Evolutionary conservation across 2,888 invertebrate genomes (phyloP).

Genomic region (Drosophila helvetica): DNA sequence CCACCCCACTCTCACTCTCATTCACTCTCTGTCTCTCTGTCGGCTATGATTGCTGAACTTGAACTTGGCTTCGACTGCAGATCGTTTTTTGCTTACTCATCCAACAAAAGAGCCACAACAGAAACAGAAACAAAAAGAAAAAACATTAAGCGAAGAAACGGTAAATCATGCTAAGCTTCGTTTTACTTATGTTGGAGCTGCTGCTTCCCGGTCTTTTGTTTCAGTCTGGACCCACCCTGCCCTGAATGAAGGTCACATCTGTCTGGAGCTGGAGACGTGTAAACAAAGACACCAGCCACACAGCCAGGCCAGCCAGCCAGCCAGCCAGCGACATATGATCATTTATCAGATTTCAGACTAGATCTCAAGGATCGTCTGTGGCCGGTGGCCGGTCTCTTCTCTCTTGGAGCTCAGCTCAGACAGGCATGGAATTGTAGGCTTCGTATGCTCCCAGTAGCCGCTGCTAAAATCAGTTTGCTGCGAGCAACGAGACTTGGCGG

Average conservation of each 20-base stretch:
- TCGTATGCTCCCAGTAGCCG: constrained; percentile 34
- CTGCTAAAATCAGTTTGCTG: constrained; percentile 53
- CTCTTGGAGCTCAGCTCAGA: background rate
- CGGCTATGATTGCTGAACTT: constrained; percentile 53
- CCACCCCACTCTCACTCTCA: background rate
- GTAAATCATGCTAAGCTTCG: constrained; percentile 60
- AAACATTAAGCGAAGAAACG: constrained; percentile 45
- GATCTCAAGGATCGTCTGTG: constrained; percentile 16
- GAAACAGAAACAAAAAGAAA: constrained; percentile 9
- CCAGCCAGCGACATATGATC: background rate
- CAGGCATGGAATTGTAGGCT: constrained; percentile 22
- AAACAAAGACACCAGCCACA: background rate
- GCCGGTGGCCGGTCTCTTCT: background rate
- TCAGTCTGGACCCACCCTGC: constrained; percentile 13
- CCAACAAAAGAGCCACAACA: background rate
- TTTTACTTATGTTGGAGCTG: constrained; percentile 8
- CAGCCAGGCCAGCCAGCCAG: background rate
- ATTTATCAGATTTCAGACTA: constrained; percentile 6
- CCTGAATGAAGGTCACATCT: constrained; percentile 33
- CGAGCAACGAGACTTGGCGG: constrained; percentile 54
- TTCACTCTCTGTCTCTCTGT: background rate
- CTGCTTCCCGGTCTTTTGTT: constrained; percentile 42
- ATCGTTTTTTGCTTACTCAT: constrained; percentile 49
- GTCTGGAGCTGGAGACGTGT: background rate
- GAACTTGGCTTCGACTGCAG: constrained; percentile 54